Conservation (phyloP, 30 jellyfish, hydroid and myxozoan genomes). For the Pseudorhiza aurosa region DNA sequence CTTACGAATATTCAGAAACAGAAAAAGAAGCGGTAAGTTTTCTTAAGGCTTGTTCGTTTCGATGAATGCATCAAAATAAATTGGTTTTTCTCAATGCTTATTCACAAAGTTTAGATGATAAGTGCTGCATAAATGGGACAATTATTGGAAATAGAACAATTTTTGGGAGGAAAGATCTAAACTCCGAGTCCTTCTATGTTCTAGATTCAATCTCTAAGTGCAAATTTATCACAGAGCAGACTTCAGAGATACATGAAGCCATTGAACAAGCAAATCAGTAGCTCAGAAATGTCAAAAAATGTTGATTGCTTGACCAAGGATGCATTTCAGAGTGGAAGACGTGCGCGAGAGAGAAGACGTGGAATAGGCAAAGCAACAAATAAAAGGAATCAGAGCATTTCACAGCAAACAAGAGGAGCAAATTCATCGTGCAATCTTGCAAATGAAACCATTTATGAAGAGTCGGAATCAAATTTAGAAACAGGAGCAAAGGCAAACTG, state of each 20-base stretch:
- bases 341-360: slow-evolving; percentile 36
- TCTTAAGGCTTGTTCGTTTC: no score
- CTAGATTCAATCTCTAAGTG: slow-evolving; percentile 19
- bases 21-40: slow-evolving; percentile 57
- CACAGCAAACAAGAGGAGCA: no score
- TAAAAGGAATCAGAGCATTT: no score
- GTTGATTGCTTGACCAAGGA: slow-evolving; percentile 20
- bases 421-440: no score
- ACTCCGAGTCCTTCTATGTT: background rate
- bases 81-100: no score
- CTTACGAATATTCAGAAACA: slow-evolving; percentile 56
- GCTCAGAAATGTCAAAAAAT: background rate
- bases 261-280: slow-evolving; percentile 1
- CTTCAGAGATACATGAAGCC: slow-evolving; percentile 25
- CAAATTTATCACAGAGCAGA: background rate
- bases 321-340: slow-evolving; percentile 28
- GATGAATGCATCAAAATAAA: no score
- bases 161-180: no score
- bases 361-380: slow-evolving; percentile 7
- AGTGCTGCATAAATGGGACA: no score
- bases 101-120: no score
- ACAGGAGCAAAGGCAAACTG: background rate
- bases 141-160: no score
- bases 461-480: background rate
- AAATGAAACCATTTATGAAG: background rate